Conservation (phyloP, 2,113 vertebrate species). For the Abramis brama region DNA sequence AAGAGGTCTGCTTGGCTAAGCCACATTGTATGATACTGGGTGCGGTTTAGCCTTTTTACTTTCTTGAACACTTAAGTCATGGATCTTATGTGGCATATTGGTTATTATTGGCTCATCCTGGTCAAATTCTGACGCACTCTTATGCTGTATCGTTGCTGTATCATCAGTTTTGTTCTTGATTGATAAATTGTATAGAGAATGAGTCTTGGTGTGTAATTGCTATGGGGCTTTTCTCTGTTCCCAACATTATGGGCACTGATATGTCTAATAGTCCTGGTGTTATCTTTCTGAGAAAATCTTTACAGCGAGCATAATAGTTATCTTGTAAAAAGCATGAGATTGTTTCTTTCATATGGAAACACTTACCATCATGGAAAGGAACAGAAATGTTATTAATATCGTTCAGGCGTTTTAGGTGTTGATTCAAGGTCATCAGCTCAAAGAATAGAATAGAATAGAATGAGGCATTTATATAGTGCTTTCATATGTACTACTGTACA, state of each 20-base stretch:
- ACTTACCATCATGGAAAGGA: not conserved
- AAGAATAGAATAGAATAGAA: not conserved
- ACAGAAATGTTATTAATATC: not conserved
- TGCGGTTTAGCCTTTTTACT: not conserved
- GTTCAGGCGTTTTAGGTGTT: not conserved
- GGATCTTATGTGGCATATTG: not conserved
- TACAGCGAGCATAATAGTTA: not conserved
- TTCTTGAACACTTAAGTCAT: not conserved
- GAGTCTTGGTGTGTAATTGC: not conserved
- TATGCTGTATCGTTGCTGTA: not conserved
- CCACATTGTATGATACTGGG: not conserved
- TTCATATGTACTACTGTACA: too few relatives aligned
- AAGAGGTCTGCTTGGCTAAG: not conserved
- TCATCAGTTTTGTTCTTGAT: not conserved
- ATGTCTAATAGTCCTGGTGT: not conserved
- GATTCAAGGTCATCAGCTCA: not conserved
- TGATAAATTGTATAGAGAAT: not conserved
- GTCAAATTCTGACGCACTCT: not conserved
- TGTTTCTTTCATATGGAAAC: not conserved
- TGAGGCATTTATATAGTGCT: too few relatives aligned
- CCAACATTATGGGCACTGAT: not conserved
- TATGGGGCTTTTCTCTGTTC: not conserved
- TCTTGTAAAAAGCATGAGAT: not conserved
- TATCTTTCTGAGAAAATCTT: not conserved
- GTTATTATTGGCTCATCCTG: not conserved